Evolutionary conservation across 2,888 invertebrate species (phyloP).

Genomic region (Cerastis leucographa): DNA sequence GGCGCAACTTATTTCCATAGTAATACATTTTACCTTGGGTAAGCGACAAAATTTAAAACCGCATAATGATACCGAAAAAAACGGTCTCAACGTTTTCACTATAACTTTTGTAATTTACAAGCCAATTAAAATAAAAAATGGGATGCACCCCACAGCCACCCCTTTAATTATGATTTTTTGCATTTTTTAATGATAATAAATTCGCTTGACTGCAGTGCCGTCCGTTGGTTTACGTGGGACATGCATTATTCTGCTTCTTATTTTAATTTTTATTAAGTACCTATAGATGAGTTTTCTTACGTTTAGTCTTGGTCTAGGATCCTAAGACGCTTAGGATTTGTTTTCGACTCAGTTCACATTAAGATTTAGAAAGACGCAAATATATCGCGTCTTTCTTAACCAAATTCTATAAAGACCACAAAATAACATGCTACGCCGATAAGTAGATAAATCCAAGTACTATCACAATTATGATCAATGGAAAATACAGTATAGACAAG

Average conservation of each 20-base stretch:
- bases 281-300: constrained; percentile 17
- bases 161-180: constrained; percentile 89
- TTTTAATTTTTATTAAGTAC: constrained; percentile 44
- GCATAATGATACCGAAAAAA: constrained; percentile 78
- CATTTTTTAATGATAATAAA: constrained; percentile 90
- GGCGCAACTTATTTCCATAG: constrained; percentile 65
- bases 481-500: neutral
- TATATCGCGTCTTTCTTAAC: neutral
- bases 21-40: constrained; percentile 66
- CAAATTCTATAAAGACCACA: neutral
- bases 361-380: neutral
- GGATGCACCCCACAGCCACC: constrained; percentile 85
- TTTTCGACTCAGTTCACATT: neutral
- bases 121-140: constrained; percentile 90
- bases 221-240: constrained; percentile 73
- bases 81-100: constrained; percentile 81
- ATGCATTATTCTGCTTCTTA: constrained; percentile 67
- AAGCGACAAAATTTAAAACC: constrained; percentile 70
- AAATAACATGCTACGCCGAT: neutral
- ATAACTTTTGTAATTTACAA: constrained; percentile 89
- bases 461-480: constrained; percentile 7
- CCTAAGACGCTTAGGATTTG: neutral
- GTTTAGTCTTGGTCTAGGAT: too few species aligned
- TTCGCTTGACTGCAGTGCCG: constrained; percentile 79
- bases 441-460: neutral